Evolutionary conservation across 1,140 invertebrate species (phyloP), one percentile per base, ranked within the genome.

Genomic region (Rhynchophorus ferrugineus): DNA sequence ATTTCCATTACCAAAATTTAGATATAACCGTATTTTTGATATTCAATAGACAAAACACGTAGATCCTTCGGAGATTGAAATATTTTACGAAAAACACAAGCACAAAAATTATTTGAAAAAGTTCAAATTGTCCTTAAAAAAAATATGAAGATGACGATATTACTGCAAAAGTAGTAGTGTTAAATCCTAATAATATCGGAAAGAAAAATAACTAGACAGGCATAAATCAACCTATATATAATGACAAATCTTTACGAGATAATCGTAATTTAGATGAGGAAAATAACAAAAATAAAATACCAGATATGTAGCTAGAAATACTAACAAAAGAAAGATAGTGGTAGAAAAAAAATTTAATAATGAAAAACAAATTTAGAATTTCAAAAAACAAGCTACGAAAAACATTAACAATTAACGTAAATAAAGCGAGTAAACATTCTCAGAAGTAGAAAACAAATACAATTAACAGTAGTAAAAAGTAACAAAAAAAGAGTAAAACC

Each of bases 131-230:
- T 34, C 69, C 82, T 0, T 73, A 78, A 47, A 74, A 83, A 60
- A 78, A 85, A 59, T 84, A 80, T 60, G 82, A 86, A 68, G 76
- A 82, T 59, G 79, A 82, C n/a, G 78, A 83, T 62, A 82, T 85
- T 3, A 82, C 81, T 60, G 82, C 87, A 3, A 85, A 83, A 71
- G 80, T 88, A 45, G 73, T 83, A 0, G 84, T 87, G 63, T 67
- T 88, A 9, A 80, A 81, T 20, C 71, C 81, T 37, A 77, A 78
- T 39, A 78, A 81, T 29, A 70, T 85, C 39, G 75, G 81, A 6
- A 75, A 79, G 46, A 74, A 78, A 61, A 78, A 78, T 56, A 78
- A 80, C 62, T 81, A 82, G 69, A 83, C 86, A 50, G 84, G 84
- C 6, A 73, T 78, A 38, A 87, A 87, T 64, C 74, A 68, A 64